These are phyloP conservation scores for Caranx melampygus DNA, from an alignment of 2,113 vertebrate species.

Conservation along the genomic window DNA sequence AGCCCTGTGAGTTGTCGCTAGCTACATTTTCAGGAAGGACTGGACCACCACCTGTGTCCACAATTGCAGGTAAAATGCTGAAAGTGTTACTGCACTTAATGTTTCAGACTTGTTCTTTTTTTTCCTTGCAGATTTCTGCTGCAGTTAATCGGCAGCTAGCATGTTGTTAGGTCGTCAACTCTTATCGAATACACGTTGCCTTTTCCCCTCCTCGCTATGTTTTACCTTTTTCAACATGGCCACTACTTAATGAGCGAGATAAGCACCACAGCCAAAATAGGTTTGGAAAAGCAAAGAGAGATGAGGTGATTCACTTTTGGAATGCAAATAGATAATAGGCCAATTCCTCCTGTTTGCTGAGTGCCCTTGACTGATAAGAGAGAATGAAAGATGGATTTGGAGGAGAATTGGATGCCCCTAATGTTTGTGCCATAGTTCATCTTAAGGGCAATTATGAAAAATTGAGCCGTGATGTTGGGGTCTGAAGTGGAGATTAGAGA, in stretches of 20 bases:
- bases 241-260: constrained; percentile 53
- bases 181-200: background rate
- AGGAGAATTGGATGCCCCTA: constrained; percentile 62
- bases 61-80: constrained; percentile 6
- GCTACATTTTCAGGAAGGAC: background rate
- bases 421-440: constrained; percentile 77
- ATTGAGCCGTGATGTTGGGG: constrained; percentile 67
- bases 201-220: background rate
- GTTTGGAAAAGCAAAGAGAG: constrained; percentile 45
- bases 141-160: background rate
- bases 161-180: background rate
- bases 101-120: background rate
- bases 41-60: background rate
- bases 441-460: constrained; percentile 77
- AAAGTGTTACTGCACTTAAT: background rate
- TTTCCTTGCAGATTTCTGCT: background rate
- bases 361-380: constrained; percentile 67
- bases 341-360: constrained; percentile 56
- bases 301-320: constrained; percentile 56
- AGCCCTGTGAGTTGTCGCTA: background rate
- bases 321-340: constrained; percentile 67
- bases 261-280: constrained; percentile 34
- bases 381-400: constrained; percentile 65
- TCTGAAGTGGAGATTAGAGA: constrained; percentile 76
- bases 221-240: constrained; percentile 7